Conservation (phyloP, 1,140 invertebrate genomes). For the Bicyclus anynana region DNA sequence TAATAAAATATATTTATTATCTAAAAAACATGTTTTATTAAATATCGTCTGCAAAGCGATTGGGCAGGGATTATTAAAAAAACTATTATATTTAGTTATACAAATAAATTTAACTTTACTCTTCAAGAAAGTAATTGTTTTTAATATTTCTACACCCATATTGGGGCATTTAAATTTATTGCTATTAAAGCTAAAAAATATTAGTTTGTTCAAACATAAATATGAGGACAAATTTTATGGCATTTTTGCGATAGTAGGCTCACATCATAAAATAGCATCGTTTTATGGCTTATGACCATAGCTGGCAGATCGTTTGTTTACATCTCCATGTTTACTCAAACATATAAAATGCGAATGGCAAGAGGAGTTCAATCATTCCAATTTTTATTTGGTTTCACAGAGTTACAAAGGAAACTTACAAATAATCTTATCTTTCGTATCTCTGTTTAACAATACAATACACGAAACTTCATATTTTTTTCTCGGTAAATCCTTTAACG, state of each 20-base stretch:
- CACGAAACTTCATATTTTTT: too few relatives aligned
- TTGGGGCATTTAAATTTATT: neutral
- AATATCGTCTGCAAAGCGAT: too few relatives aligned
- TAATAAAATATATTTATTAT: too few relatives aligned
- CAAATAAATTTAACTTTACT: neutral
- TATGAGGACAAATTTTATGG: neutral
- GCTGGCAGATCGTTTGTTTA: slow-evolving; percentile 1
- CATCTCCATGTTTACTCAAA: slow-evolving; percentile 4
- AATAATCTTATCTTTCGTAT: too few relatives aligned
- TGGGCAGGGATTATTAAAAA: too few relatives aligned
- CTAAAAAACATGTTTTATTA: too few relatives aligned
- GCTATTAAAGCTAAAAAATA: slow-evolving; percentile 1
- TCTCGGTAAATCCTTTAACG: too few relatives aligned
- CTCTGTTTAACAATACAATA: too few relatives aligned
- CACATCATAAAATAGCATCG: slow-evolving; percentile 1
- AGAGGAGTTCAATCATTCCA: neutral
- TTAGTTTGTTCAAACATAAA: neutral
- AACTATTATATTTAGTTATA: too few relatives aligned
- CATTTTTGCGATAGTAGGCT: slow-evolving; percentile 3
- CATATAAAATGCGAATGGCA: neutral
- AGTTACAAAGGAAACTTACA: too few relatives aligned
- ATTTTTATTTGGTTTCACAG: neutral
- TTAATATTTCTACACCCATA: neutral
- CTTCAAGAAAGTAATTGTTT: neutral
- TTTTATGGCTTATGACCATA: slow-evolving; percentile 15